Evolutionary conservation across 2,113 vertebrate species (phyloP).

Genomic region (Pantherophis guttatus): DNA sequence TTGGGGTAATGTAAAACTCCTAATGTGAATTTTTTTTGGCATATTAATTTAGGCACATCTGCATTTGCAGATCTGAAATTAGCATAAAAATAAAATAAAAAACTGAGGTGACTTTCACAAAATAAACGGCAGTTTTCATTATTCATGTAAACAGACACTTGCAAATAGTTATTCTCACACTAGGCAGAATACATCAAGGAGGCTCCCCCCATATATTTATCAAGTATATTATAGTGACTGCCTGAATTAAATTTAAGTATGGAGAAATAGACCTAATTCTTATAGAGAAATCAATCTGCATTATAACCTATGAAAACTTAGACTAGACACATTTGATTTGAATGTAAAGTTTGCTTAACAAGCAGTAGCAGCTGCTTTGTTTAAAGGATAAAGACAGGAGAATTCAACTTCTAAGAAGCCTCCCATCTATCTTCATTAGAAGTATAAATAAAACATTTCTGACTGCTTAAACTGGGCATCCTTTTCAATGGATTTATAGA

Average conservation of each 20-base stretch:
- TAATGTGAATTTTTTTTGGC: conserved; percentile 57
- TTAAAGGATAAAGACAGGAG: conserved; percentile 23
- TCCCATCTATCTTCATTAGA: conserved; percentile 28
- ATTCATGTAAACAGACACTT: conserved; percentile 57
- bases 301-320: conserved; percentile 62
- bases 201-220: conserved; percentile 59
- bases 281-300: conserved; percentile 57
- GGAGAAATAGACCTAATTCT: conserved; percentile 48
- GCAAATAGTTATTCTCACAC: conserved; percentile 64
- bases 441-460: conserved; percentile 41
- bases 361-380: conserved; percentile 38
- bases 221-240: conserved; percentile 51
- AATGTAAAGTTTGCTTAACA: conserved; percentile 60
- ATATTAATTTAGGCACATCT: conserved; percentile 58
- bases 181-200: conserved; percentile 61
- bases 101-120: conserved; percentile 29
- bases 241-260: conserved; percentile 63
- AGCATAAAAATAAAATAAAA: conserved; percentile 5
- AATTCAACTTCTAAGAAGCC: conserved; percentile 39
- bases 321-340: conserved; percentile 42
- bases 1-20: conserved; percentile 64
- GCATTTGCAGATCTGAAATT: conserved; percentile 31
- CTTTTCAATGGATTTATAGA: conserved; percentile 6
- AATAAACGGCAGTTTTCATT: conserved; percentile 55
- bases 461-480: conserved; percentile 47